Percentiles rank a stretch among this genome's conserved stretches.
Conservation (phyloP, 2,888 invertebrate genomes). For the Ferrisia virgata region DNA sequence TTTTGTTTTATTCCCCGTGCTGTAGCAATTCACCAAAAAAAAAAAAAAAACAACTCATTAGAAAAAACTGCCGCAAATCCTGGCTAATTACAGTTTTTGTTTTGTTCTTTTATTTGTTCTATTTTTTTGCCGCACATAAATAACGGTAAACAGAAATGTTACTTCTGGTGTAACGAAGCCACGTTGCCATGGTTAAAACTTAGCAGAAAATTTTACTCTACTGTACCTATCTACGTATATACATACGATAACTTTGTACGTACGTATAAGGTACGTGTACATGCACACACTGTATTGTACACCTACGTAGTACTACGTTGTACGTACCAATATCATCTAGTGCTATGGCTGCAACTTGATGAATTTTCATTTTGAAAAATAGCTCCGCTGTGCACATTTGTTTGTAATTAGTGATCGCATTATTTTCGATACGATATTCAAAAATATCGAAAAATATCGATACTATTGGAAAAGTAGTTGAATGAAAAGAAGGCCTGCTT, state of each 20-base stretch:
- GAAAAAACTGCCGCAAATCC: constrained; percentile 43
- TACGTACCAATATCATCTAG: too few species aligned
- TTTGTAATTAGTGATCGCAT: too few species aligned
- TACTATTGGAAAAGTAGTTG: too few species aligned
- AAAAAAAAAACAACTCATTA: constrained; percentile 39
- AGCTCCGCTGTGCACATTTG: too few species aligned
- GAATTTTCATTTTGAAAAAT: too few species aligned
- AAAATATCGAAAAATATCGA: too few species aligned
- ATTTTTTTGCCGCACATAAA: constrained; percentile 32
- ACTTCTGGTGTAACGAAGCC: constrained; percentile 26
- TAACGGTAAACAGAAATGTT: constrained; percentile 34
- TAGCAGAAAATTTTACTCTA: not conserved
- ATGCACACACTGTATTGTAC: too few species aligned
- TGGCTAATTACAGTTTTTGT: constrained; percentile 43
- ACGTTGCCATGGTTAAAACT: constrained; percentile 17
- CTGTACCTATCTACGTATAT: not conserved
- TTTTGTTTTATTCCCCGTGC: constrained; percentile 42
- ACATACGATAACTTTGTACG: too few species aligned
- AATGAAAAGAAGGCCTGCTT: too few species aligned
- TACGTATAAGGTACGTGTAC: too few species aligned
- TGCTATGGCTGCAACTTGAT: not conserved
- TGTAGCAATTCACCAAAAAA: constrained; percentile 31
- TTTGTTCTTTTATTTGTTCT: constrained; percentile 42
- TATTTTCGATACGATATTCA: too few species aligned
- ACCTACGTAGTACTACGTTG: not conserved